Conservation (phyloP, 2,888 invertebrate genomes). For the Lapara coniferarum region DNA sequence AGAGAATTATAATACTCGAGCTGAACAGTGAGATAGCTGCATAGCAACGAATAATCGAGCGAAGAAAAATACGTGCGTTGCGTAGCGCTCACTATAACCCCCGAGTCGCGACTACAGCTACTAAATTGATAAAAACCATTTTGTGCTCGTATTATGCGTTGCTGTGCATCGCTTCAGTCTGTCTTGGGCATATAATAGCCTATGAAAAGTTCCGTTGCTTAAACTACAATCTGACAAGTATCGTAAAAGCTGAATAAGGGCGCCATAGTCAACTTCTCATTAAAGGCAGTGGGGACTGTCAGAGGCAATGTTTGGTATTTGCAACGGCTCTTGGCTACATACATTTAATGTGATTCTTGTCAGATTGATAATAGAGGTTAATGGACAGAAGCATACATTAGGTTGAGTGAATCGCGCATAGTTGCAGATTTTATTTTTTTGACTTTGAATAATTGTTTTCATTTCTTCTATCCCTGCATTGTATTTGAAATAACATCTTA, state of each 20-base stretch:
- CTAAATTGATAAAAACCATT: not conserved
- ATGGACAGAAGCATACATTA: too few species aligned
- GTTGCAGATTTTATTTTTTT: not conserved
- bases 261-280: too few species aligned
- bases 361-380: too few species aligned
- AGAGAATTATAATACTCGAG: not conserved
- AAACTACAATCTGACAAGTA: too few species aligned
- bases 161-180: not conserved
- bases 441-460: not conserved
- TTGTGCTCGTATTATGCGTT: not conserved
- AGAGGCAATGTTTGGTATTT: too few species aligned
- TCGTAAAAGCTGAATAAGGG: too few species aligned
- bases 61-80: not conserved
- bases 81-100: not conserved
- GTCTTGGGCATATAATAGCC: not conserved
- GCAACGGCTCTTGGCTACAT: too few species aligned
- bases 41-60: slow-evolving; percentile 8
- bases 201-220: not conserved
- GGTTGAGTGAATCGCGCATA: too few species aligned
- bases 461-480: not conserved
- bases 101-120: not conserved
- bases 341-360: too few species aligned
- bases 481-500: slow-evolving; percentile 5
- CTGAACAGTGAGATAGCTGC: slow-evolving; percentile 3
- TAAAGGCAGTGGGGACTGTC: too few species aligned